phyloP scores from a whole-genome alignment of 2,888 invertebrate species.

The Xestoiulus laeticollis region DNA sequence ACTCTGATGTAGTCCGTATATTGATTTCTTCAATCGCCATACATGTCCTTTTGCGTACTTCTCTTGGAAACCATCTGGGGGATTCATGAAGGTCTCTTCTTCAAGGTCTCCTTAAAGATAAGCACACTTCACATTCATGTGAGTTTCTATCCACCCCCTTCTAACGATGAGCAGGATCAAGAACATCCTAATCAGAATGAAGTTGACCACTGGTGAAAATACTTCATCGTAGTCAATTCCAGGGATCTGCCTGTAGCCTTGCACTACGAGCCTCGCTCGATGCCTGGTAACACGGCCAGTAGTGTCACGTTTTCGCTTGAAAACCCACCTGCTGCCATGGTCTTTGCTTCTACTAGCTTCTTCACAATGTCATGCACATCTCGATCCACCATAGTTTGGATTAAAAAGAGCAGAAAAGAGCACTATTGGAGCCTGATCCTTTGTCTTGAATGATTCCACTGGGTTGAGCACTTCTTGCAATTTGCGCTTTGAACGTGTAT shows the following conservation, averaged over 20 bases:
- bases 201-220: not conserved
- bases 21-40: too few relatives aligned
- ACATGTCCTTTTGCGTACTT: too few relatives aligned
- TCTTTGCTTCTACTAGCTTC: not conserved
- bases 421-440: not conserved
- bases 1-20: too few relatives aligned
- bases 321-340: not conserved
- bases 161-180: not conserved
- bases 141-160: not conserved
- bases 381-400: not conserved
- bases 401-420: too few relatives aligned
- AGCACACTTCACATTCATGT: constrained; percentile 40
- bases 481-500: too few relatives aligned
- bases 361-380: not conserved
- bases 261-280: not conserved
- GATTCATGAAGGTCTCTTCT: not conserved
- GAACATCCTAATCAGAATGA: not conserved
- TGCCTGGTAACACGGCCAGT: not conserved
- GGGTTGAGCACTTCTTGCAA: too few relatives aligned
- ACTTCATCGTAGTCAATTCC: not conserved
- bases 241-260: not conserved
- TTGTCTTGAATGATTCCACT: not conserved
- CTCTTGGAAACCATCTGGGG: not conserved
- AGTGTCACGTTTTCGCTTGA: not conserved
- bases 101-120: constrained; percentile 43